Evolutionary conservation across 2,888 invertebrate genomes (phyloP), one percentile per base, ranked within the genome.

Genomic region (Aethes cnicana): DNA sequence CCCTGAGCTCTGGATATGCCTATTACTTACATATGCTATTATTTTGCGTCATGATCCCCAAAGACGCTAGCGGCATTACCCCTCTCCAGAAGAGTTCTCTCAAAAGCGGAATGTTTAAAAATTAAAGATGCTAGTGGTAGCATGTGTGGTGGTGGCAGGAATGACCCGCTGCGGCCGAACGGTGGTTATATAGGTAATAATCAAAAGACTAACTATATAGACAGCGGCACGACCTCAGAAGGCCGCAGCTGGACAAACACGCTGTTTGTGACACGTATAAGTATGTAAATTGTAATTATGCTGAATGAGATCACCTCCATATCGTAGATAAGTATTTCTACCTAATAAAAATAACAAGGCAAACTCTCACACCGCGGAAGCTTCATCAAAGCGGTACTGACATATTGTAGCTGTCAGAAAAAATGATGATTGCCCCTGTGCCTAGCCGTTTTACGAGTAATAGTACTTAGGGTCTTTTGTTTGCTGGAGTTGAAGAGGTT

Each of bases 181-280:
- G 30, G 44, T 53, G n/a, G n/a, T n/a, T n/a, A n/a, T n/a, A n/a
- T n/a, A n/a, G n/a, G n/a, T 58, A 57, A 58, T 35, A 59, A 62
- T 56, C 56, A 58, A 57, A 61, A 62, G 59, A 58, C 62, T 62
- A 64, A 66, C 67, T n/a, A n/a, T n/a, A n/a, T n/a, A n/a, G 64
- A 55, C 64, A 66, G 68, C 68, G 59, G 58, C 55, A 58, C 75
- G 82, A 83, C 85, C 84, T 80, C 77, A 68, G 77, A 82, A 85
- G 84, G 84, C 81, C 81, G 71, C 87, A 87, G 82, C 83, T 88
- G 87, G 57, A 55, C 71, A 84, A 87, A 87, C 71, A 76, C 54
- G 58, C 56, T 53, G 61, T 61, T 59, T 37, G 30, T 50, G 53
- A 47, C 48, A 64, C 53, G 56, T 64, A 47, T 47, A 64, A 50